Conservation (phyloP, 2,797 vertebrate genomes). For the Micromesistius poutassou region DNA sequence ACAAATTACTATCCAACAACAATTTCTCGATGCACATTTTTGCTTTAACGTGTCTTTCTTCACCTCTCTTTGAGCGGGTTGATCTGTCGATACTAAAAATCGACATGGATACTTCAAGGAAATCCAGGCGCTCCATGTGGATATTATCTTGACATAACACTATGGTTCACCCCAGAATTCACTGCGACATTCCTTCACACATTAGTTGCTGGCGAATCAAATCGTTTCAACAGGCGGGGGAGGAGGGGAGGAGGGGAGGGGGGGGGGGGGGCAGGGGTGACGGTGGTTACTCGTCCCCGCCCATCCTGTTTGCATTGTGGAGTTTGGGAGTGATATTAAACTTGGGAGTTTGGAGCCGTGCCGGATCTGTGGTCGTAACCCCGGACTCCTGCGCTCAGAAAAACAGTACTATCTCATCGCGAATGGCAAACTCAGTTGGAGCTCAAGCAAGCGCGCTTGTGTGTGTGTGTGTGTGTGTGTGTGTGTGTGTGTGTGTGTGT, state of each 20-base stretch:
- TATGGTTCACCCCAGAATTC: background rate
- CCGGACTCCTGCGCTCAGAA: constrained; percentile 46
- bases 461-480: constrained; percentile 16
- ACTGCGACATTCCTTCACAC: constrained; percentile 2
- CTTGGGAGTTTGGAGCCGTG: constrained; percentile 69
- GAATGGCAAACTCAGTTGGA: constrained; percentile 62
- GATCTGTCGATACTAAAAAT: background rate
- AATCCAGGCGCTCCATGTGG: too few species aligned
- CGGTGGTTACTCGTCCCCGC: constrained; percentile 67
- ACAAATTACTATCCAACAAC: background rate
- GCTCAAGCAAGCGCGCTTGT: constrained; percentile 51
- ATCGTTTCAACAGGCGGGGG: background rate
- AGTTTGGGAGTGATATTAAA: constrained; percentile 62
- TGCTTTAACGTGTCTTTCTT: background rate
- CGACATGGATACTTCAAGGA: too few species aligned
- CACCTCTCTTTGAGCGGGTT: background rate
- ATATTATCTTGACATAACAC: background rate
- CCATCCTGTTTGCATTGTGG: constrained; percentile 69
- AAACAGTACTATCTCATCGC: constrained; percentile 57
- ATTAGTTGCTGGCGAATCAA: background rate
- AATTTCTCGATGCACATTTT: background rate
- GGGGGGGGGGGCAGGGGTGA: constrained; percentile 60
- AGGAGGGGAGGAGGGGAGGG: background rate
- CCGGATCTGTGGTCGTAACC: constrained; percentile 52
- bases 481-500: too few species aligned